Conservation (phyloP, 2,797 vertebrate genomes). For the Tachyglossus aculeatus region DNA sequence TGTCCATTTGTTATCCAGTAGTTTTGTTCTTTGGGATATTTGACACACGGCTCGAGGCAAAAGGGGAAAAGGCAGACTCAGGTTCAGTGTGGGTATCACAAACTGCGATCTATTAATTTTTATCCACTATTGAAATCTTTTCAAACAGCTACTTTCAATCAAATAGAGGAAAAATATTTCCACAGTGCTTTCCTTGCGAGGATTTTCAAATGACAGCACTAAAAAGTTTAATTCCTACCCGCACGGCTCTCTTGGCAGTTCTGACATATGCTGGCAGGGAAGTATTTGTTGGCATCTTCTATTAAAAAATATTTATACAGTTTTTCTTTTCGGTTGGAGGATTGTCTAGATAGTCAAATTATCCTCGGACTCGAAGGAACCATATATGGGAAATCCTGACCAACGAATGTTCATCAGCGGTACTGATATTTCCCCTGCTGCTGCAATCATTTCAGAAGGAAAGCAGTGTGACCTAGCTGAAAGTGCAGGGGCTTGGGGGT, state of each 20-base stretch:
- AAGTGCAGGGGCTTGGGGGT: no score
- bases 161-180: slow-evolving; percentile 28
- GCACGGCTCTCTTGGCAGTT: slow-evolving; percentile 52
- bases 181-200: slow-evolving; percentile 53
- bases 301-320: slow-evolving; percentile 63
- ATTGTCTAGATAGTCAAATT: slow-evolving; percentile 43
- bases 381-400: slow-evolving; percentile 33
- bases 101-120: slow-evolving; percentile 44
- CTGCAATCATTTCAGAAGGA: slow-evolving; percentile 31
- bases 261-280: slow-evolving; percentile 50
- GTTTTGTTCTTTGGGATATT: slow-evolving; percentile 18
- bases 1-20: slow-evolving; percentile 28
- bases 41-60: slow-evolving; percentile 18
- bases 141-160: slow-evolving; percentile 33
- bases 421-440: slow-evolving; percentile 14
- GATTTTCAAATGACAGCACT: slow-evolving; percentile 52
- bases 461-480: no score
- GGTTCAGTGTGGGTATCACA: slow-evolving; percentile 31
- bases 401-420: slow-evolving; percentile 23
- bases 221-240: slow-evolving; percentile 52
- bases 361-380: slow-evolving; percentile 27
- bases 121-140: slow-evolving; percentile 31
- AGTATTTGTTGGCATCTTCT: slow-evolving; percentile 55
- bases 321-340: slow-evolving; percentile 28
- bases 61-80: slow-evolving; percentile 31